A percentile compares a stretch with the other conserved stretches of the same genome.
These are phyloP conservation scores for Prochilodus magdalenae DNA, from an alignment of 2,113 vertebrate genomes.

Conservation along the genomic window DNA sequence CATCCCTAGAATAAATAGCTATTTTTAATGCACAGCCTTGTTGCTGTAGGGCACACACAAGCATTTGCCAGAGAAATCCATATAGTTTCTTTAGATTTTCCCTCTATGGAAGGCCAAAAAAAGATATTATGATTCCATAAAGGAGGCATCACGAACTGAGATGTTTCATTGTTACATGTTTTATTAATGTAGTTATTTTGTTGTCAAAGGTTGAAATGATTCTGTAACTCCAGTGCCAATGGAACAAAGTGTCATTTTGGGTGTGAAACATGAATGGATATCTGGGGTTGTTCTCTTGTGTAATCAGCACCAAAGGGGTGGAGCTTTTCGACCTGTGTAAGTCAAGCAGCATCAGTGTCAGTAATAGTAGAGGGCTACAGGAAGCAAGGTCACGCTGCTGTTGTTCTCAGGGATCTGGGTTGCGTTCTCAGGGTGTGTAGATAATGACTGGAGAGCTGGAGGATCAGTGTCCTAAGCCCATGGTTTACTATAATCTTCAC, in stretches of 20 bases:
- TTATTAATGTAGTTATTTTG: too few relatives aligned
- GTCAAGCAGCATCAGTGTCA: conserved; percentile 41
- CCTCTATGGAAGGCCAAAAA: too few relatives aligned
- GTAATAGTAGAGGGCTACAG: conserved; percentile 38
- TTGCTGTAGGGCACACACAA: too few relatives aligned
- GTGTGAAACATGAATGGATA: not conserved
- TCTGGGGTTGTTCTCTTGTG: conserved; percentile 8
- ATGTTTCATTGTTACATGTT: too few relatives aligned
- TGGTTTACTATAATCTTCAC: conserved; percentile 40
- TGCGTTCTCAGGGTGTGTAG: conserved; percentile 35
- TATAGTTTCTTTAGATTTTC: too few relatives aligned
- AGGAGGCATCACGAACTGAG: too few relatives aligned
- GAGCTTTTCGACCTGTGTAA: conserved; percentile 38
- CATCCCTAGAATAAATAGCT: too few relatives aligned
- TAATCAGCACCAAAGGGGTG: conserved; percentile 35
- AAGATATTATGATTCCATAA: too few relatives aligned
- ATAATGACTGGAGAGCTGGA: conserved; percentile 28
- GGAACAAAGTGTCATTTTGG: not conserved
- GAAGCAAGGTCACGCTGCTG: conserved; percentile 44
- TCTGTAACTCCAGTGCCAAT: not conserved
- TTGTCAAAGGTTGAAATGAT: not conserved
- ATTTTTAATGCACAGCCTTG: too few relatives aligned
- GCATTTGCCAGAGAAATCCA: too few relatives aligned
- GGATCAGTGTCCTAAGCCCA: conserved; percentile 45
- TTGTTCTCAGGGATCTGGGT: conserved; percentile 29